These are phyloP conservation scores for Tragulus kanchil DNA, from an alignment of 2,113 vertebrate genomes.

Conservation along the genomic window DNA sequence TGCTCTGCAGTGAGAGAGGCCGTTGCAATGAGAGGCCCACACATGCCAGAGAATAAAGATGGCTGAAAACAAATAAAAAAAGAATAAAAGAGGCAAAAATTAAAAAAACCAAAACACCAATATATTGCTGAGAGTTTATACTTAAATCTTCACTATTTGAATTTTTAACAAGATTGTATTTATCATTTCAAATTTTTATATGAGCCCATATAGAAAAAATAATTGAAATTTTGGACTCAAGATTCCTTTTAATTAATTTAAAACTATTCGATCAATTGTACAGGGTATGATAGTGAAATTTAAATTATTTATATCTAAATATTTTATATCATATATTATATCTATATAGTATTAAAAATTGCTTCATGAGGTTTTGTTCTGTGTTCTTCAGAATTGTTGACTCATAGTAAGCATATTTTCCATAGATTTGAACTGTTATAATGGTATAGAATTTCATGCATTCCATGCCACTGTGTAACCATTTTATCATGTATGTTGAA, in stretches of 20 bases:
- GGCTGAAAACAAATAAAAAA: too few species aligned
- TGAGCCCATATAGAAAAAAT: neutral
- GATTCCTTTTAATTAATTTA: neutral
- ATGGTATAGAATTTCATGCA: neutral
- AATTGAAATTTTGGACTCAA: neutral
- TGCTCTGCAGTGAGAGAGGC: too few species aligned
- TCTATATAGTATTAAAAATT: conserved; percentile 33
- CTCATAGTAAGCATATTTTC: neutral
- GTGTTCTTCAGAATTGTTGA: neutral
- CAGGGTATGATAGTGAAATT: neutral
- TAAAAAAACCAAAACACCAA: neutral
- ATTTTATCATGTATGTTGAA: conserved; percentile 6
- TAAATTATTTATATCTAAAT: neutral
- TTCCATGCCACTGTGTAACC: neutral
- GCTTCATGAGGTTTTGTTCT: neutral
- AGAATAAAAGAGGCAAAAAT: too few species aligned
- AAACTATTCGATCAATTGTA: neutral
- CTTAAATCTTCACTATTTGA: neutral
- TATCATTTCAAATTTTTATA: neutral
- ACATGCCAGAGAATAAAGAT: too few species aligned
- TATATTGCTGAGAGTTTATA: neutral
- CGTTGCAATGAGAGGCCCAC: too few species aligned
- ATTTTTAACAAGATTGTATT: neutral
- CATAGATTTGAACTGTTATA: conserved; percentile 3
- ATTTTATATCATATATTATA: neutral